Evolutionary conservation across 1,140 invertebrate genomes (phyloP).

Genomic region (Drosophila arawakana): DNA sequence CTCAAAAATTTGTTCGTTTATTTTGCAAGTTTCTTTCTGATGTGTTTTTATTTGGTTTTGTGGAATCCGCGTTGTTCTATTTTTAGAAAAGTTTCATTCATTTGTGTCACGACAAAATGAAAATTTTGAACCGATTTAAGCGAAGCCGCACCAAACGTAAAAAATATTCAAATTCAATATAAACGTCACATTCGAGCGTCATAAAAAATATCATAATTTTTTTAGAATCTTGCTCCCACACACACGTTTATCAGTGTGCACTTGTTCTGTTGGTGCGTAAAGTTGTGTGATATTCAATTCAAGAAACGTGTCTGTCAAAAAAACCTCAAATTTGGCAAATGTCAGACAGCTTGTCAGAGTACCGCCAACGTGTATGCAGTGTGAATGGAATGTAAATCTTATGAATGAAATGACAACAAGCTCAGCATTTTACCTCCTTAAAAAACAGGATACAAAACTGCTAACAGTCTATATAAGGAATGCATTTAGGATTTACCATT

Average conservation of each 20-base stretch:
- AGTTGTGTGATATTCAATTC: constrained; percentile 63
- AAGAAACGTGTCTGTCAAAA: constrained; percentile 66
- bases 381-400: constrained; percentile 30
- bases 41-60: constrained; percentile 11
- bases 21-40: background rate
- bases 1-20: background rate
- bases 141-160: constrained; percentile 21
- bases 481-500: constrained; percentile 51
- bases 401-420: constrained; percentile 58
- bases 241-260: background rate
- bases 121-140: constrained; percentile 32
- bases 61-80: constrained; percentile 34
- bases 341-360: constrained; percentile 61
- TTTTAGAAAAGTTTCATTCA: constrained; percentile 38
- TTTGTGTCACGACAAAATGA: constrained; percentile 19
- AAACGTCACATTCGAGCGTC: constrained; percentile 60
- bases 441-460: constrained; percentile 17
- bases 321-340: constrained; percentile 60
- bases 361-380: constrained; percentile 23
- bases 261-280: background rate
- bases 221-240: background rate
- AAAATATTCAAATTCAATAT: constrained; percentile 69
- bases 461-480: constrained; percentile 11
- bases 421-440: constrained; percentile 43
- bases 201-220: constrained; percentile 61